Conservation (phyloP, 2,113 vertebrate genomes). For the Ceyx melanurus region DNA sequence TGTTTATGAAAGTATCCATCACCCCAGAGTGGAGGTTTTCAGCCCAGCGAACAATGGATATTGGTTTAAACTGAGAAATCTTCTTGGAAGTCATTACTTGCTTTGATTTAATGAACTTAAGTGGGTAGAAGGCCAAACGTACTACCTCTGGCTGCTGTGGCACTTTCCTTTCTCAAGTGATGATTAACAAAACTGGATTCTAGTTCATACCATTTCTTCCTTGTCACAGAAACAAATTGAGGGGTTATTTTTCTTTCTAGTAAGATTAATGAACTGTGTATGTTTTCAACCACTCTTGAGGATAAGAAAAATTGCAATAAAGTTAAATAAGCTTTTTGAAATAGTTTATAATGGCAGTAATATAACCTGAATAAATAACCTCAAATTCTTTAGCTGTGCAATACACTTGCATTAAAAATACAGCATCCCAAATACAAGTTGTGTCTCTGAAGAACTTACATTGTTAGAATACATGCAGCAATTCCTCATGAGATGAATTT, state of each 20-base stretch:
- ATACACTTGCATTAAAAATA: neutral
- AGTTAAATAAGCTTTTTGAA: neutral
- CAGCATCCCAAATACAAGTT: neutral
- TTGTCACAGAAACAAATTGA: neutral
- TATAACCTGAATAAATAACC: neutral
- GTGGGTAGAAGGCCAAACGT: neutral
- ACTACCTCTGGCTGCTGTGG: neutral
- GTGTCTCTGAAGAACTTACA: neutral
- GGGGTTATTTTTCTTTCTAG: neutral
- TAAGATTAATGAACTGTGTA: neutral
- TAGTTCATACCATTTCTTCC: neutral
- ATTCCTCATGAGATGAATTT: neutral
- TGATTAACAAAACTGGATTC: neutral
- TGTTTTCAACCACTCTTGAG: neutral
- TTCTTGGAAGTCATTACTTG: neutral
- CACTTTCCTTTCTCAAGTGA: neutral
- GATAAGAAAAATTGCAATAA: neutral
- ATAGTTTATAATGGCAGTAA: neutral
- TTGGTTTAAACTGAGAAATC: neutral
- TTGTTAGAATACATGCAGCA: neutral
- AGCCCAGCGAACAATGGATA: neutral
- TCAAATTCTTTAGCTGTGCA: neutral
- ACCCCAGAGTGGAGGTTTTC: neutral
- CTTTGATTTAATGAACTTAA: neutral
- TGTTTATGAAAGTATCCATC: neutral